Evolutionary conservation across 1,140 invertebrate species (phyloP).

Genomic region (Helicoverpa armigera): DNA sequence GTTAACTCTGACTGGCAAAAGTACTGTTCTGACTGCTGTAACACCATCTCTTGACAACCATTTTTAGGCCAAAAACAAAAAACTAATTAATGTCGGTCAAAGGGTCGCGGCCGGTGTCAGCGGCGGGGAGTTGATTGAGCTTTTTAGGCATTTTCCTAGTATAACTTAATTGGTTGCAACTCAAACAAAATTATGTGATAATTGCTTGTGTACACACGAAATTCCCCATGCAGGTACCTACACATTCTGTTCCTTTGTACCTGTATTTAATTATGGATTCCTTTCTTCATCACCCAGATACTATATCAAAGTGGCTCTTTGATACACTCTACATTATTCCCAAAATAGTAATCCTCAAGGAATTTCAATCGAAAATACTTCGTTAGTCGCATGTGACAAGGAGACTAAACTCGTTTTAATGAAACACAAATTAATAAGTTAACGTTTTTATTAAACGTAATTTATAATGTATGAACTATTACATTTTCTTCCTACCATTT

Average conservation of each 20-base stretch:
- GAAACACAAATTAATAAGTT: constrained; percentile 70
- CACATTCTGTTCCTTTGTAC: constrained; percentile 1
- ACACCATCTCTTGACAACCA: constrained; percentile 15
- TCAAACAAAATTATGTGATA: constrained; percentile 5
- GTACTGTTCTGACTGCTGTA: background rate
- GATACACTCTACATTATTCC: constrained; percentile 42
- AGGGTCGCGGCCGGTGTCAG: constrained; percentile 53
- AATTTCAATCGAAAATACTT: constrained; percentile 36
- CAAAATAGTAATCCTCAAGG: constrained; percentile 43
- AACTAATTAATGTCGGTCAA: constrained; percentile 72
- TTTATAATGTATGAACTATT: constrained; percentile 75
- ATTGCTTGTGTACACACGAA: background rate
- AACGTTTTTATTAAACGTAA: constrained; percentile 85
- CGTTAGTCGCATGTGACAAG: background rate
- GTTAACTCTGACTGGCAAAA: background rate
- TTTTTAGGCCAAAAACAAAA: constrained; percentile 54
- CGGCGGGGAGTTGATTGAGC: constrained; percentile 65
- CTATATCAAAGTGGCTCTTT: constrained; percentile 58
- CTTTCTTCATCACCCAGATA: constrained; percentile 51
- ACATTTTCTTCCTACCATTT: constrained; percentile 71
- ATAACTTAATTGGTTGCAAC: constrained; percentile 30
- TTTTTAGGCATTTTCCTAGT: constrained; percentile 49
- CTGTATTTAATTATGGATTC: constrained; percentile 59
- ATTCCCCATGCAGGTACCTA: background rate
- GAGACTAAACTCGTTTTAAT: constrained; percentile 39